phyloP scores from a whole-genome alignment of 2,113 vertebrate genomes.

The Callopanchax toddi region DNA sequence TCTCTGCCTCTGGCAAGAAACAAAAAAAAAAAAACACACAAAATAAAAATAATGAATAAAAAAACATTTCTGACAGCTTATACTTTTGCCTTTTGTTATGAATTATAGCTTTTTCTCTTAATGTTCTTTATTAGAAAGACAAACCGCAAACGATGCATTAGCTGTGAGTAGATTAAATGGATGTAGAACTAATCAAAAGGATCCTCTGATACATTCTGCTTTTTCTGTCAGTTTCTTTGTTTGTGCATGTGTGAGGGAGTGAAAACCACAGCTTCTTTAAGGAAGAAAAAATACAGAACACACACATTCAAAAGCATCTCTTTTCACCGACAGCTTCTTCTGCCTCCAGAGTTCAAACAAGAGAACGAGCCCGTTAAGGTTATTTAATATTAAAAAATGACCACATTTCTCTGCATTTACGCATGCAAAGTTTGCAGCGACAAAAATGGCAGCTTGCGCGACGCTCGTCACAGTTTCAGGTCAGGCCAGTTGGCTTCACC shows the following conservation, averaged over 20 bases:
- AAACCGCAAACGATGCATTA: not conserved
- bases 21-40: not conserved
- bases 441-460: conserved; percentile 49
- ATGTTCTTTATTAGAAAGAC: not conserved
- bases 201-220: conserved; percentile 3
- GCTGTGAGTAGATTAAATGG: not conserved
- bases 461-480: conserved; percentile 62
- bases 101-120: not conserved
- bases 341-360: not conserved
- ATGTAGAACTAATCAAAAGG: conserved; percentile 19
- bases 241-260: not conserved
- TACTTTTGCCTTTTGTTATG: not conserved
- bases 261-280: not conserved
- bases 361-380: conserved; percentile 44
- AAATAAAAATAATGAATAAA: too few relatives aligned
- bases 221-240: not conserved
- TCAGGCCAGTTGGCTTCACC: conserved; percentile 65
- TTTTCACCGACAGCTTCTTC: conserved; percentile 29
- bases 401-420: conserved; percentile 27
- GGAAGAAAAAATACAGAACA: conserved; percentile 19
- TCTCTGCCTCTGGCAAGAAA: not conserved
- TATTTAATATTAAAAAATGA: conserved; percentile 35
- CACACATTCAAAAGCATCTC: conserved; percentile 23
- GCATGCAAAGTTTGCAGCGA: conserved; percentile 16
- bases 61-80: not conserved